phyloP scores from a whole-genome alignment of 2,888 invertebrate genomes.

The Apamea monoglypha region DNA sequence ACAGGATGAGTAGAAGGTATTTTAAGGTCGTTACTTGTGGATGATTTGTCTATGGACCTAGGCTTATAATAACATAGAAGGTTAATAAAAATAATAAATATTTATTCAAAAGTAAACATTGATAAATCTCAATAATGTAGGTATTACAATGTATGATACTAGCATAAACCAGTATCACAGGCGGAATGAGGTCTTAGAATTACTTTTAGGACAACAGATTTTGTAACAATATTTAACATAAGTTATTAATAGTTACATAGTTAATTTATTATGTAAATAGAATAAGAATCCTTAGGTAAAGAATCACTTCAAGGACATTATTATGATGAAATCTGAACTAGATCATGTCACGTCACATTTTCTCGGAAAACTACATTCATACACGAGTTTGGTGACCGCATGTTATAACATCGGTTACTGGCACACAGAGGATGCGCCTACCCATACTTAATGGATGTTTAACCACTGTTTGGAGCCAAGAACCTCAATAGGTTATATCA shows the following conservation, averaged over 20 bases:
- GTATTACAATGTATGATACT: not conserved
- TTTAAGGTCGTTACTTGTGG: not conserved
- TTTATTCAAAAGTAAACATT: not conserved
- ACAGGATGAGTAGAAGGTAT: not conserved
- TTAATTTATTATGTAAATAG: not conserved
- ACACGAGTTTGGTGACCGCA: not conserved
- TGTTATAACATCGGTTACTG: conserved; percentile 49
- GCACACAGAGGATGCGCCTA: conserved; percentile 5
- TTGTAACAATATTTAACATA: not conserved
- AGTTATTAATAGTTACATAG: not conserved
- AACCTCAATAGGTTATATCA: conserved; percentile 45
- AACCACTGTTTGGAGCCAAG: conserved; percentile 43
- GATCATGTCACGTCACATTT: conserved; percentile 5
- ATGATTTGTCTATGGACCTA: not conserved
- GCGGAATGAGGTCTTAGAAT: not conserved
- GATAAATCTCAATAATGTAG: not conserved
- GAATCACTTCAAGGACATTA: not conserved
- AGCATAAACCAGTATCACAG: not conserved
- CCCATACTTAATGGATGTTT: conserved; percentile 42
- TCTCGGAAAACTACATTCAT: not conserved
- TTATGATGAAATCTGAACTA: conserved; percentile 5
- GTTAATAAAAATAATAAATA: not conserved
- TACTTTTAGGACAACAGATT: not conserved
- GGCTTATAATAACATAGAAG: not conserved
- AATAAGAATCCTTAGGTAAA: not conserved